A percentile compares a stretch with the other conserved stretches of the same genome.
phyloP scores from a whole-genome alignment of 2,797 vertebrate species.

The Erithacus rubecula region DNA sequence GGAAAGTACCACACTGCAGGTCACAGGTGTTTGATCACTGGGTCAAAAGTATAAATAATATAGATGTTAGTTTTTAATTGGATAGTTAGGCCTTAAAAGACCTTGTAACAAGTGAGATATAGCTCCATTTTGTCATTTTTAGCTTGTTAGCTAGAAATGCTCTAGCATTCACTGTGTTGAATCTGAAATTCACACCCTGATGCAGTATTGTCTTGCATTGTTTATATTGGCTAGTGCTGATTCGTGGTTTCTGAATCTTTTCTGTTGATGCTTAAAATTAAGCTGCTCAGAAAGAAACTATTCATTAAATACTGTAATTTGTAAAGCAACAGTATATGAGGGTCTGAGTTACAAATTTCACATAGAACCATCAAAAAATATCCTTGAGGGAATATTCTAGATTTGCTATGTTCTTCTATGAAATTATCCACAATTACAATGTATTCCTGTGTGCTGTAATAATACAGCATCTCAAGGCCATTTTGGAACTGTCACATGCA shows the following conservation, averaged over 20 bases:
- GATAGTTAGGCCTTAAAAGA: no score
- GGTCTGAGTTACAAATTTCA: background rate
- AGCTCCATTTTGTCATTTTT: no score
- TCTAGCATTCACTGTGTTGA: no score
- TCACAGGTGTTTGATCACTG: no score
- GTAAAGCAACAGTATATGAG: background rate
- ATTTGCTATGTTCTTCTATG: background rate
- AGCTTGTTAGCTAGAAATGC: no score
- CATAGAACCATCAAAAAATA: background rate
- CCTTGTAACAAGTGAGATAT: no score
- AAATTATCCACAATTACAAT: background rate
- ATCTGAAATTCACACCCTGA: background rate
- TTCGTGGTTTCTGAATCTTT: background rate
- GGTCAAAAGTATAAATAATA: no score
- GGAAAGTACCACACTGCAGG: no score
- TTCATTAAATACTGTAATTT: slow-evolving; percentile 7
- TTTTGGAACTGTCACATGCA: background rate
- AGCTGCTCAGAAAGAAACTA: background rate
- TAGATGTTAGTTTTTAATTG: no score
- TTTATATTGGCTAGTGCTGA: background rate
- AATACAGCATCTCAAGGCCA: background rate
- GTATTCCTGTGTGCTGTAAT: background rate
- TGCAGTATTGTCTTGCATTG: rapidly evolving
- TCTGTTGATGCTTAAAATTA: background rate
- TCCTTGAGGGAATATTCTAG: background rate